Evolutionary conservation across 1,140 invertebrate genomes (phyloP), one percentile per base, ranked within the genome.

Genomic region (Rhagoletis pomonella): DNA sequence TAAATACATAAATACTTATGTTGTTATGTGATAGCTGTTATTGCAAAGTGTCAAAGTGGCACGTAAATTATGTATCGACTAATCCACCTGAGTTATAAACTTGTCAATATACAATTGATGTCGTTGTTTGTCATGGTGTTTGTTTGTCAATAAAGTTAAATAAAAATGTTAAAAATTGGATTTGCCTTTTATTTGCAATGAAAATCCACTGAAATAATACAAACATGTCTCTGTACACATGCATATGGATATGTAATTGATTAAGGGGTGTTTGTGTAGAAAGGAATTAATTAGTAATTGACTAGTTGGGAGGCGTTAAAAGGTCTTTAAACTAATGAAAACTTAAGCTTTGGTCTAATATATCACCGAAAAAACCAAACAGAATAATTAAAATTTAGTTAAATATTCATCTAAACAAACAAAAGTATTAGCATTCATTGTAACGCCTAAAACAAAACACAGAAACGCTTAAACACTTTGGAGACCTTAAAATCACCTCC

Each of bases 71-170:
- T 55, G 44, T 55, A 44, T 69, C 42, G 2, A n/a, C 47, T 81
- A 81, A 81, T 81, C 73, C 47, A 81, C 47, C 4, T 81, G n/a
- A 81, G 39, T 55, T 58, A 55, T 58, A 81, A 29, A 58, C 12
- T 81, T 81, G 73, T 81, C 73, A 81, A 55, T 1, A 29, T 81
- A 81, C n/a, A 81, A 81, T 81, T 81, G 73, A 81, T 81, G 73
- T 77, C 69, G 42, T 81, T 50, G 47, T 81, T 81, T 81, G 73
- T 47, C 73, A 73, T 73, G 39, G 67, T 73, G 42, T 73, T 39
- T 73, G 42, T 73, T 39, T 73, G 73, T 55, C 47, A 81, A 81
- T 81, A 81, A 81, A 81, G 29, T 81, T 81, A 14, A 29, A 81
- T 4, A 81, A 81, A 47, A 17, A 17, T 47, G 44, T 47, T 73